Percentiles rank a stretch among this genome's conserved stretches.
These are phyloP conservation scores for Drosophila differens DNA, from an alignment of 2,888 invertebrate species.

Conservation along the genomic window DNA sequence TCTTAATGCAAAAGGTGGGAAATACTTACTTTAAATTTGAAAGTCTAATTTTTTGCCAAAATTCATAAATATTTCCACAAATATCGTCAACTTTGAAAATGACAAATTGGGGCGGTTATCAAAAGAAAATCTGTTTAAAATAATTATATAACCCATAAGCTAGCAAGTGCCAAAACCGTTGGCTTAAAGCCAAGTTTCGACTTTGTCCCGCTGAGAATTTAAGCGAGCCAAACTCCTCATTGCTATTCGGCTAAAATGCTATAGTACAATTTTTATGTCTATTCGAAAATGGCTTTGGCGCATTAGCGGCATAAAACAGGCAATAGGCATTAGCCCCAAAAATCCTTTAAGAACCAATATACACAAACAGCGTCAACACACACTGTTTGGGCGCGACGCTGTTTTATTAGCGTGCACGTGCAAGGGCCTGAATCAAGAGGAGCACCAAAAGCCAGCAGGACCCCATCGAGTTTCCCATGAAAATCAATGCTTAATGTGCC, in stretches of 20 bases:
- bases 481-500: conserved; percentile 67
- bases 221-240: conserved; percentile 48
- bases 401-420: conserved; percentile 70
- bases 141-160: background rate
- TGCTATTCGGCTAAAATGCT: conserved; percentile 34
- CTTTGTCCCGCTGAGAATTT: conserved; percentile 53
- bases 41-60: no score
- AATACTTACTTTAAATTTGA: background rate
- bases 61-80: no score
- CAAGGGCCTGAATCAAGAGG: conserved; percentile 1
- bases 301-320: conserved; percentile 74
- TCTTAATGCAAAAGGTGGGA: background rate
- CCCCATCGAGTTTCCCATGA: conserved; percentile 49
- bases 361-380: conserved; percentile 19
- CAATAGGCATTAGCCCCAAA: conserved; percentile 66
- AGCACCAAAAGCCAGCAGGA: conserved; percentile 31
- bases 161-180: background rate
- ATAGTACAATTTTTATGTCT: conserved; percentile 66
- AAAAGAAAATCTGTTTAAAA: background rate
- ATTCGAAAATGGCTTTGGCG: conserved; percentile 68
- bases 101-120: background rate
- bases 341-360: conserved; percentile 75
- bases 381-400: conserved; percentile 50
- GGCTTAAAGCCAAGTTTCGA: conserved; percentile 32
- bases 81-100: background rate